Conservation (phyloP, 2,113 vertebrate genomes). For the Pterocles burchelli region DNA sequence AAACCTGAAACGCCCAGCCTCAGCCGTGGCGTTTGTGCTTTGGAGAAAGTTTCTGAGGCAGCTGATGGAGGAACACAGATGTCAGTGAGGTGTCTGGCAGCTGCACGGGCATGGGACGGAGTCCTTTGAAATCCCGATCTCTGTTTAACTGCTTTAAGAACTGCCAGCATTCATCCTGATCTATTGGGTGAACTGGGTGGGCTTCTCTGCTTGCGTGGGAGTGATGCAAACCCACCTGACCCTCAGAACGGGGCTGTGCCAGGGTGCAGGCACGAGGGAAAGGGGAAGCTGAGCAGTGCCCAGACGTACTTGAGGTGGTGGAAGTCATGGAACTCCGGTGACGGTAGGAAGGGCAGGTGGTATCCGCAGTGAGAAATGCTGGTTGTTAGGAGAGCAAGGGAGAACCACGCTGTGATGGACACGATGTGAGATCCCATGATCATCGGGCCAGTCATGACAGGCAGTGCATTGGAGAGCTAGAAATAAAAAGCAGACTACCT, state of each 20-base stretch:
- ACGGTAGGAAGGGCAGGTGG: constrained; percentile 92
- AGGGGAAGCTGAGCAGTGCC: neutral
- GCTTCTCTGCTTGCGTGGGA: neutral
- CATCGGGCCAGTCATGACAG: constrained; percentile 80
- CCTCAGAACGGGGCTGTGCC: neutral
- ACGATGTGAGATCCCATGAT: constrained; percentile 85
- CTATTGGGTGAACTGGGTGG: rapidly evolving
- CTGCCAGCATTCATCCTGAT: neutral
- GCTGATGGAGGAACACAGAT: neutral
- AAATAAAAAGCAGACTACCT: neutral
- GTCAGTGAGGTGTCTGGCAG: neutral
- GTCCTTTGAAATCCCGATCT: neutral
- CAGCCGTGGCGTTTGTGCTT: neutral
- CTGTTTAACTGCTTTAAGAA: neutral
- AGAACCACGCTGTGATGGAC: constrained; percentile 84
- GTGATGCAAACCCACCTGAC: neutral
- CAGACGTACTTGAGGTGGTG: constrained; percentile 91
- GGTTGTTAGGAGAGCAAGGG: constrained; percentile 80
- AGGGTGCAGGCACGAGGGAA: neutral
- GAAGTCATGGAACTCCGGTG: constrained; percentile 94
- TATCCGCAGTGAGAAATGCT: constrained; percentile 93
- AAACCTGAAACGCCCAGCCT: neutral
- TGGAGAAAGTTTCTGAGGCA: neutral
- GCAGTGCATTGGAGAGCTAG: constrained; percentile 89
- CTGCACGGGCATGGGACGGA: neutral